Percentiles rank a stretch among this genome's conserved stretches.
These are phyloP conservation scores for Turritopsis rubra DNA, from an alignment of 30 jellyfish, hydroid and myxozoan species.

Conservation along the genomic window DNA sequence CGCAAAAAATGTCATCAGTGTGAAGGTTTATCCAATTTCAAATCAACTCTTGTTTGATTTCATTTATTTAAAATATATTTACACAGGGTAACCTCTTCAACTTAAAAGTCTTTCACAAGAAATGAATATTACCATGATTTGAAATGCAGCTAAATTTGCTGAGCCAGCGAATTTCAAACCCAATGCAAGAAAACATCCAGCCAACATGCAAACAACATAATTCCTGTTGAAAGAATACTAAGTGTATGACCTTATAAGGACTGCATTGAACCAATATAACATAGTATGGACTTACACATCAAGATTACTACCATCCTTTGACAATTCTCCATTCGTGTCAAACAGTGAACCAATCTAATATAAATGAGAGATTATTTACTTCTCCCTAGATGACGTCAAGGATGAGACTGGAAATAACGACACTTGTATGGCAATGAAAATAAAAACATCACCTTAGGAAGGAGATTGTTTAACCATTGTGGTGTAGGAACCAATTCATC, in stretches of 20 bases:
- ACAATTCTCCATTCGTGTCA: neutral
- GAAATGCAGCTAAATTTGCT: conserved; percentile 62
- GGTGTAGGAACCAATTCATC: conserved; percentile 63
- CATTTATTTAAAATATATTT: neutral
- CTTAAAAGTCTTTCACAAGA: neutral
- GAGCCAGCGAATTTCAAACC: conserved; percentile 87
- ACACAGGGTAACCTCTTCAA: no score
- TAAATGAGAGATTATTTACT: neutral
- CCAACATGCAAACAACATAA: conserved; percentile 30
- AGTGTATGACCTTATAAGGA: no score
- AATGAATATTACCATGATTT: conserved; percentile 49
- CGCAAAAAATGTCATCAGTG: no score
- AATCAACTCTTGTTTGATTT: neutral
- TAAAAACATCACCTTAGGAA: conserved; percentile 48
- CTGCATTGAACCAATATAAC: no score
- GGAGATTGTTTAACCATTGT: conserved; percentile 55
- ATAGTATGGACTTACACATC: neutral
- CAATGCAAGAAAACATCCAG: conserved; percentile 78
- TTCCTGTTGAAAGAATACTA: neutral
- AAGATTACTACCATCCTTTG: neutral
- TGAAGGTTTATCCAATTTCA: no score
- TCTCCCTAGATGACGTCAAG: no score
- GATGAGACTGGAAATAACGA: no score
- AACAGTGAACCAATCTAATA: neutral
- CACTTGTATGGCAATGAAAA: neutral